Percentiles rank a stretch among this genome's conserved stretches.
These are phyloP conservation scores for Mythimna albipuncta DNA, from an alignment of 2,888 invertebrate genomes.

Conservation along the genomic window DNA sequence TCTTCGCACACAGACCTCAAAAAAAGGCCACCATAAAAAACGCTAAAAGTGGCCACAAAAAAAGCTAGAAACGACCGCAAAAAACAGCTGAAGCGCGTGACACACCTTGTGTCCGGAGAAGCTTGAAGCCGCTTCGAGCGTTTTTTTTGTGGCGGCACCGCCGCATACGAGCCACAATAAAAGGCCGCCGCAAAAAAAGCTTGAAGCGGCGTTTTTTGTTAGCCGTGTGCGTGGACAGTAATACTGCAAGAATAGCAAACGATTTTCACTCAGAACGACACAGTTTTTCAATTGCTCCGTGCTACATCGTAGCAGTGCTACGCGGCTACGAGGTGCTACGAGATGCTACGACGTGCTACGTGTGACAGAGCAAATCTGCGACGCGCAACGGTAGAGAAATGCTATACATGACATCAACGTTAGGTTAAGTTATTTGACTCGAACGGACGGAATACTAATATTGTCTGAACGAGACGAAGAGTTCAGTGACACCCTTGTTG, in stretches of 20 bases:
- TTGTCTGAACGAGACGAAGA: background rate
- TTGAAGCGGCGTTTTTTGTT: too few species aligned
- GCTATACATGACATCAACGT: background rate
- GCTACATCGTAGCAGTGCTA: constrained; percentile 48
- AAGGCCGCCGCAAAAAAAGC: too few species aligned
- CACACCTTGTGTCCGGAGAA: too few species aligned
- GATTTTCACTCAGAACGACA: constrained; percentile 29
- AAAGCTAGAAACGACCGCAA: too few species aligned
- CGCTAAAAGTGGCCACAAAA: too few species aligned
- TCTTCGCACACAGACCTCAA: too few species aligned
- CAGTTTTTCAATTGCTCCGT: constrained; percentile 29
- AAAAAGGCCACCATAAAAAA: too few species aligned
- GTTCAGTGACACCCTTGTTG: background rate
- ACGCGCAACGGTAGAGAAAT: background rate
- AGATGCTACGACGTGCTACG: constrained; percentile 19
- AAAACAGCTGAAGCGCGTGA: too few species aligned
- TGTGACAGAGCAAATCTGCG: constrained; percentile 25
- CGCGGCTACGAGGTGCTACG: constrained; percentile 46
- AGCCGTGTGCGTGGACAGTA: too few species aligned
- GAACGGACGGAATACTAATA: constrained; percentile 29
- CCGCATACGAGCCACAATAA: too few species aligned
- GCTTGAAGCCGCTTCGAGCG: too few species aligned
- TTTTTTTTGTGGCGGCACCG: too few species aligned
- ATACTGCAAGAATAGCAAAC: constrained; percentile 13
- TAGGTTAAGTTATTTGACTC: constrained; percentile 40